Percentiles rank a stretch among this genome's conserved stretches.
Evolutionary conservation across 2,888 invertebrate species (phyloP).

Genomic region (Caradrina kadenii): DNA sequence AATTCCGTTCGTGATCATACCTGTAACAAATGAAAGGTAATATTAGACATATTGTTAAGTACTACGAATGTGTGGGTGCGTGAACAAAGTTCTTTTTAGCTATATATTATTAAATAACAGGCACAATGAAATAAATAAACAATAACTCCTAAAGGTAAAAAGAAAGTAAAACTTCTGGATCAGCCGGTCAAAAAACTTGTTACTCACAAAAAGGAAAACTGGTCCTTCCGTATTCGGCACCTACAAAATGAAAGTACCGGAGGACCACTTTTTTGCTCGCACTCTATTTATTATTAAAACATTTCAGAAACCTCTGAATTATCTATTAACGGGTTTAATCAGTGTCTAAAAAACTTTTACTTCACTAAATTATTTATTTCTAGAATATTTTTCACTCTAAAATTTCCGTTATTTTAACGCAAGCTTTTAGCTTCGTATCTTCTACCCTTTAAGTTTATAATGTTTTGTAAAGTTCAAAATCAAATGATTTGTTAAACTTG

Average conservation of each 20-base stretch:
- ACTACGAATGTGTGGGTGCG: neutral
- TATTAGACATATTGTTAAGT: conserved; percentile 17
- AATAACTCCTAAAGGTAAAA: neutral
- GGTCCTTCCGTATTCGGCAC: conserved; percentile 13
- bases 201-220: conserved; percentile 22
- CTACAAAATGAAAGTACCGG: conserved; percentile 11
- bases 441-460: neutral
- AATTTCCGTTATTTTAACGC: neutral
- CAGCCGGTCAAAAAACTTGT: conserved; percentile 16
- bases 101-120: too few relatives aligned
- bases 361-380: conserved; percentile 17
- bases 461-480: neutral
- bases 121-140: neutral
- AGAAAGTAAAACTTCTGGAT: conserved; percentile 12
- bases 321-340: conserved; percentile 51
- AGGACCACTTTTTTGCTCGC: conserved; percentile 30
- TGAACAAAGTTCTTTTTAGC: too few relatives aligned
- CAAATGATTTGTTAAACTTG: neutral
- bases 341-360: conserved; percentile 34
- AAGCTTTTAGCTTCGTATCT: neutral
- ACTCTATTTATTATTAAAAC: conserved; percentile 55
- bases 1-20: conserved; percentile 28
- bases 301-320: conserved; percentile 53
- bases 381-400: conserved; percentile 6
- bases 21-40: conserved; percentile 41